Percentiles rank a stretch among this genome's conserved stretches.
phyloP scores from a whole-genome alignment of 2,797 vertebrate species.

The Toxotes lorentzi region DNA sequence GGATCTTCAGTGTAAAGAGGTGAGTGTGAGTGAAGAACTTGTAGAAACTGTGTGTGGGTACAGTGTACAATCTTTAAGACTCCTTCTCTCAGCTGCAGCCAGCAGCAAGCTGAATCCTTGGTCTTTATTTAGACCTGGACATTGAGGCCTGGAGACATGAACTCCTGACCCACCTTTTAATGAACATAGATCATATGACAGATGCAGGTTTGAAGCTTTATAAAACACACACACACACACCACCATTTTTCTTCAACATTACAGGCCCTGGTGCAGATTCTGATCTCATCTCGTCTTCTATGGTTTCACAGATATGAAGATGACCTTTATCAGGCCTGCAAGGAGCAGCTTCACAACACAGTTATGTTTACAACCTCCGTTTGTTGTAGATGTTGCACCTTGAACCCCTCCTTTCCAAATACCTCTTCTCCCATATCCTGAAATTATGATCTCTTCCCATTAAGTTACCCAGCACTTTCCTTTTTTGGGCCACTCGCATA shows the following conservation, averaged over 20 bases:
- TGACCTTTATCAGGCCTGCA: conserved; percentile 55
- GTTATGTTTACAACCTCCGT: conserved; percentile 6
- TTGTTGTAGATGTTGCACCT: conserved; percentile 12
- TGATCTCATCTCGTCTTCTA: conserved; percentile 4
- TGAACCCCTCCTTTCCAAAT: neutral
- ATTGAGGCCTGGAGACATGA: conserved; percentile 78
- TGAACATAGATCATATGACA: conserved; percentile 80
- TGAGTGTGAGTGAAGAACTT: neutral
- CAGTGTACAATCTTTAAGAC: conserved; percentile 48
- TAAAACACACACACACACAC: conserved; percentile 1
- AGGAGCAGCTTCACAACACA: conserved; percentile 19
- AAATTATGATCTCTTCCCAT: conserved; percentile 59
- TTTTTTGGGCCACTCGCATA: conserved; percentile 86
- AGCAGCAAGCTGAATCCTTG: conserved; percentile 72
- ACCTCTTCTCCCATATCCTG: conserved; percentile 18
- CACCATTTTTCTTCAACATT: neutral
- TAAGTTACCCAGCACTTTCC: conserved; percentile 80
- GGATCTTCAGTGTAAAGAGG: conserved; percentile 10
- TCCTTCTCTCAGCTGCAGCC: conserved; percentile 60
- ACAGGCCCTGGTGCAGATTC: neutral
- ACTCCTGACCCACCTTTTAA: conserved; percentile 83
- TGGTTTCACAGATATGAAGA: conserved; percentile 24
- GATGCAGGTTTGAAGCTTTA: conserved; percentile 52
- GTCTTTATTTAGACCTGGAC: conserved; percentile 83
- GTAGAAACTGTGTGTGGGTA: conserved; percentile 19